These are phyloP conservation scores for Axinella damicornis DNA, from an alignment of 37 sponge, comb jelly and placozoan genomes.

Conservation along the genomic window DNA sequence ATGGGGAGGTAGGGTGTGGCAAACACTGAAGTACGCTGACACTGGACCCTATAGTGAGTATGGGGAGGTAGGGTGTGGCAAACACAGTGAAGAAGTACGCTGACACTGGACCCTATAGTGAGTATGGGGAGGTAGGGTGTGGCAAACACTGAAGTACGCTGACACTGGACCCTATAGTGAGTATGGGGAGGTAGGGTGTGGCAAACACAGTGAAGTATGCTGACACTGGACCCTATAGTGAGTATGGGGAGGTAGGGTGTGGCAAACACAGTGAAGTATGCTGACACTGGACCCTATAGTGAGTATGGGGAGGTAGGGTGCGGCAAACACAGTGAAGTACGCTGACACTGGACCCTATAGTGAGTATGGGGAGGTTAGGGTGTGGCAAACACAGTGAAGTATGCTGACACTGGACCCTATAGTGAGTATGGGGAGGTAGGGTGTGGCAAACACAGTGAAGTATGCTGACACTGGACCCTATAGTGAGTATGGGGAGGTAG, in stretches of 20 bases:
- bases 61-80: conserved; percentile 59
- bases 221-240: conserved; percentile 30
- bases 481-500: conserved; percentile 65
- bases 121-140: conserved; percentile 67
- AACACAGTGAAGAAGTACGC: conserved; percentile 89
- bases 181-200: conserved; percentile 61
- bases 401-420: conserved; percentile 50
- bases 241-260: conserved; percentile 67
- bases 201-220: conserved; percentile 89
- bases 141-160: conserved; percentile 85
- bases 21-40: conserved; percentile 85
- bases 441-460: conserved; percentile 83
- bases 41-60: conserved; percentile 50
- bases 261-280: conserved; percentile 86
- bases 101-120: conserved; percentile 30
- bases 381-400: conserved; percentile 85
- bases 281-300: conserved; percentile 42
- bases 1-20: conserved; percentile 63
- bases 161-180: conserved; percentile 41
- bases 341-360: conserved; percentile 42
- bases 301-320: conserved; percentile 66
- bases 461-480: conserved; percentile 54
- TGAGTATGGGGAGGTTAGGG: conserved; percentile 65
- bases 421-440: conserved; percentile 64
- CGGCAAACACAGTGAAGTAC: conserved; percentile 86